Conservation (phyloP, 92 coral and sea anemone genomes). For the Palythoa heliodiscus region DNA sequence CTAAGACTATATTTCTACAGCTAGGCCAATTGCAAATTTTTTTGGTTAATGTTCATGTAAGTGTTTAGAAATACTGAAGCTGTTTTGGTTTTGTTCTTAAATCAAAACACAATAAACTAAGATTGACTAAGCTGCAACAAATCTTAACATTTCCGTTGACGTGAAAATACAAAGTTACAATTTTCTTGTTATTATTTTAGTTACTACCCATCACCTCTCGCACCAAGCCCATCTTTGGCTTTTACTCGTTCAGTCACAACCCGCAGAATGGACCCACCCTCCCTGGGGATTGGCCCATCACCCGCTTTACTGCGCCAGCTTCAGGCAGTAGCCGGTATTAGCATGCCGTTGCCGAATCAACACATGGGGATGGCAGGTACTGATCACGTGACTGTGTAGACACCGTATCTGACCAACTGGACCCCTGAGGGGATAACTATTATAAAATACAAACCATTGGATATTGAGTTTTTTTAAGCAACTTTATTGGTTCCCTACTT, state of each 20-base stretch:
- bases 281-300: constrained; percentile 42
- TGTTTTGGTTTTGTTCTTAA: too few relatives aligned
- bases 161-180: background rate
- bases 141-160: background rate
- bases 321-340: constrained; percentile 75
- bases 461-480: too few relatives aligned
- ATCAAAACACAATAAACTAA: too few relatives aligned
- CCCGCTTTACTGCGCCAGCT: constrained; percentile 65
- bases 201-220: constrained; percentile 44
- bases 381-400: background rate
- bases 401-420: background rate
- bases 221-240: constrained; percentile 36
- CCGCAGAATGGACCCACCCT: constrained; percentile 22
- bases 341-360: constrained; percentile 71
- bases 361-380: constrained; percentile 70
- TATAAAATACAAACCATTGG: background rate
- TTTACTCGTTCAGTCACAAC: constrained; percentile 51
- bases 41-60: too few relatives aligned
- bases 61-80: too few relatives aligned
- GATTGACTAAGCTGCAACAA: background rate
- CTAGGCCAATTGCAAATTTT: too few relatives aligned
- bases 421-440: background rate
- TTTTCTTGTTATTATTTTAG: constrained; percentile 8
- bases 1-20: too few relatives aligned
- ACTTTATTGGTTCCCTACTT: too few relatives aligned